Evolutionary conservation across 2,113 vertebrate species (phyloP), one percentile per base, ranked within the genome.

Genomic region (Phainopepla nitens): DNA sequence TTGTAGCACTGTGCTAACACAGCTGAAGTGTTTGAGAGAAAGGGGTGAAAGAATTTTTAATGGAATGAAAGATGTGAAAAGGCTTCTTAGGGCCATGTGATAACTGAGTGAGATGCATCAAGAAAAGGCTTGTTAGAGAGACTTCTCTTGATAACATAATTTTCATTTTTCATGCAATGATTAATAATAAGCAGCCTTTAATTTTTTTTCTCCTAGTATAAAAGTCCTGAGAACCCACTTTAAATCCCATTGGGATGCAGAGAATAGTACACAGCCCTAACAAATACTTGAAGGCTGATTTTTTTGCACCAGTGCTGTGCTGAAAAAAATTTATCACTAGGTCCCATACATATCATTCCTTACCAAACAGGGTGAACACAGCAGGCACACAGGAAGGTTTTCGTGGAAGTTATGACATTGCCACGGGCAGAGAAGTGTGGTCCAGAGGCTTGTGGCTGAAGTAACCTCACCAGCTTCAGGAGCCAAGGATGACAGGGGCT

Each of bases 331-430:
- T 86, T 69, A 16, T 70, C 53, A 29, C 8, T 36, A 23, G 13
- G 7, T 68, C 15, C 53, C 23, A 7, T 50, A 3, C 7, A 53
- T 18, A 51, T 28, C 3, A 41, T 64, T 77, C 41, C 20, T 91
- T 66, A 57, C 36, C 29, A 80, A 79, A 56, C 6, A 47, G 8
- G 4, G 11, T 29, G 54, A 77, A 53, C 3, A 6, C 42, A 75
- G 27, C 15, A 87, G 18, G 33, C 47, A 45, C 29, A 58, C 6
- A 35, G 51, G 29, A 54, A 82, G 15, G 2, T 50, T 90, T 65
- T 45, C 0, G 0, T 61, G 41, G 27, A 72, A 85, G 45, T 47
- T 2, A 2, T 53, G 41, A 64, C 24, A 82, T 16, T 2, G 3
- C 24, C 2, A 4, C n/a, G n/a, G 22, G 33, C 45, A 65, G 82